A percentile compares a stretch with the other conserved stretches of the same genome.
Evolutionary conservation across 1,140 invertebrate species (phyloP).

Genomic region (Ostrea denselamellosa): DNA sequence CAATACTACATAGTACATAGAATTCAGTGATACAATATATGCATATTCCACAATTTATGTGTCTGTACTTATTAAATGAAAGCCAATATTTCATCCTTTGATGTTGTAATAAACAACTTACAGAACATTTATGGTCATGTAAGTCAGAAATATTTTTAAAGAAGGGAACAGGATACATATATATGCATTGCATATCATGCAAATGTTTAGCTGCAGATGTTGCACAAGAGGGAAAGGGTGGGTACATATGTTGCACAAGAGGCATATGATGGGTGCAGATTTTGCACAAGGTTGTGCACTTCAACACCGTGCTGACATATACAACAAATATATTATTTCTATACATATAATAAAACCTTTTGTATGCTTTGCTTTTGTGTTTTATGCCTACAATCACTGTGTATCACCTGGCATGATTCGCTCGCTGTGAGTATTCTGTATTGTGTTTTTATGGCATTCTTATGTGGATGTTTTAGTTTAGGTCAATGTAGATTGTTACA

Average conservation of each 20-base stretch:
- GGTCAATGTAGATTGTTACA: neutral
- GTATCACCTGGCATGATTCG: neutral
- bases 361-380: slow-evolving; percentile 6
- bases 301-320: neutral
- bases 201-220: neutral
- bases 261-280: neutral
- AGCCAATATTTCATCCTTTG: neutral
- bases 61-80: neutral
- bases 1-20: too few species aligned
- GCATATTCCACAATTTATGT: neutral
- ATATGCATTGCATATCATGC: neutral
- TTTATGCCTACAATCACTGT: neutral
- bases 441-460: neutral
- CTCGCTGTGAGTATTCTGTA: slow-evolving; percentile 3
- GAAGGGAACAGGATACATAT: neutral
- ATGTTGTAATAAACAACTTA: neutral
- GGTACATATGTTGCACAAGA: neutral
- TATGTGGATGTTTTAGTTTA: neutral
- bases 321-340: neutral
- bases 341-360: neutral
- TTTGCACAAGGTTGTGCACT: neutral
- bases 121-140: slow-evolving; percentile 38
- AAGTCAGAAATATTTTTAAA: neutral
- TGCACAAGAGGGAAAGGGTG: neutral
- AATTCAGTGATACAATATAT: neutral